These are phyloP conservation scores for Carlito syrichta DNA, from an alignment of 2,113 vertebrate species.

Conservation along the genomic window DNA sequence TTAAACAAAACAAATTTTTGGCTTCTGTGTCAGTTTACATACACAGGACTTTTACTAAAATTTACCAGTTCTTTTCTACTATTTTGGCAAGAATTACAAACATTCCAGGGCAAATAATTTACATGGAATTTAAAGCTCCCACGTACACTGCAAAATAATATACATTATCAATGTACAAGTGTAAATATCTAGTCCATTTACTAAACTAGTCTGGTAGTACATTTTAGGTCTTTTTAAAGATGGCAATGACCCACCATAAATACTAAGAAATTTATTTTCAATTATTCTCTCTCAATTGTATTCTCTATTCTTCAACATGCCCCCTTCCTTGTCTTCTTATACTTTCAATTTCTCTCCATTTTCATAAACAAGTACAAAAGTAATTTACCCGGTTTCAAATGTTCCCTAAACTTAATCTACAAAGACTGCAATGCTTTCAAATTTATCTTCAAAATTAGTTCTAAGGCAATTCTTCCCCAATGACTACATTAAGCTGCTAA, in stretches of 20 bases:
- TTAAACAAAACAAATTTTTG: constrained; percentile 5
- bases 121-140: not conserved
- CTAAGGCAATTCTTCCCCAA: not conserved
- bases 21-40: not conserved
- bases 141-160: not conserved
- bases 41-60: not conserved
- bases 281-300: not conserved
- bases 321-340: accelerated
- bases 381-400: not conserved
- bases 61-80: not conserved
- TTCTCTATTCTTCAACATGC: not conserved
- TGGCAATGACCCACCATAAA: not conserved
- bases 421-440: not conserved
- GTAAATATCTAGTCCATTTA: not conserved
- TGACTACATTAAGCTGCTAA: not conserved
- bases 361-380: not conserved
- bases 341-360: not conserved
- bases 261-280: not conserved
- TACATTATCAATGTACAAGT: not conserved
- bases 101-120: not conserved
- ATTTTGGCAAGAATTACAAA: not conserved
- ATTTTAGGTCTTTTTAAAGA: not conserved
- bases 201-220: not conserved
- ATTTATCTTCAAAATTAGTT: not conserved
- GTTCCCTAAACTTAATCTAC: not conserved